Conservation (phyloP, 2,888 invertebrate species). For the Tiphia femorata region DNA sequence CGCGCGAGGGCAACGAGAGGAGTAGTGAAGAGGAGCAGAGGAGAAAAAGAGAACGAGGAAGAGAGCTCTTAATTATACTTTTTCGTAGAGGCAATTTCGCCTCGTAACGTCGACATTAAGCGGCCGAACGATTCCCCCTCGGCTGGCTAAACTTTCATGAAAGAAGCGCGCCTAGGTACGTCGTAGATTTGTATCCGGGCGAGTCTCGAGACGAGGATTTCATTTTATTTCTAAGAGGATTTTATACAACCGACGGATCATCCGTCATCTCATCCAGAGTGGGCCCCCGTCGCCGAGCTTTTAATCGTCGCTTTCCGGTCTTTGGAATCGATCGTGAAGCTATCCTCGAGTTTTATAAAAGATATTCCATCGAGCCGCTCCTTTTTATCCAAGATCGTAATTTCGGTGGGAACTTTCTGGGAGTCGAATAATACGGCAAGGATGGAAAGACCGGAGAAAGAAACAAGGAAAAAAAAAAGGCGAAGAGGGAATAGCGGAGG, state of each 20-base stretch:
- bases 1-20: too few relatives aligned
- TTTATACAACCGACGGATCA: not conserved
- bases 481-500: too few relatives aligned
- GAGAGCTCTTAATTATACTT: not conserved
- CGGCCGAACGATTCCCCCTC: not conserved
- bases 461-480: too few relatives aligned
- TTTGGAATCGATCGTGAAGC: slow-evolving; percentile 1
- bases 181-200: slow-evolving; percentile 8
- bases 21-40: too few relatives aligned
- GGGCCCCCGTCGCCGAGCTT: too few relatives aligned
- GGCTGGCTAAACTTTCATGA: not conserved
- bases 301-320: slow-evolving; percentile 19
- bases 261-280: slow-evolving; percentile 17
- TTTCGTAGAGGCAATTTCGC: not conserved
- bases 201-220: not conserved
- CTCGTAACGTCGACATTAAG: not conserved
- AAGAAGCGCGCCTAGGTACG: slow-evolving; percentile 16
- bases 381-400: not conserved
- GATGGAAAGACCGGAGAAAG: too few relatives aligned
- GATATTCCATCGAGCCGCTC: not conserved
- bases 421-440: too few relatives aligned
- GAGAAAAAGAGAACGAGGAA: too few relatives aligned
- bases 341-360: not conserved
- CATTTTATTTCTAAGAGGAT: not conserved
- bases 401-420: too few relatives aligned